Percentiles rank a stretch among this genome's conserved stretches.
Conservation (phyloP, 2,888 invertebrate genomes). For the Boloria selene region DNA sequence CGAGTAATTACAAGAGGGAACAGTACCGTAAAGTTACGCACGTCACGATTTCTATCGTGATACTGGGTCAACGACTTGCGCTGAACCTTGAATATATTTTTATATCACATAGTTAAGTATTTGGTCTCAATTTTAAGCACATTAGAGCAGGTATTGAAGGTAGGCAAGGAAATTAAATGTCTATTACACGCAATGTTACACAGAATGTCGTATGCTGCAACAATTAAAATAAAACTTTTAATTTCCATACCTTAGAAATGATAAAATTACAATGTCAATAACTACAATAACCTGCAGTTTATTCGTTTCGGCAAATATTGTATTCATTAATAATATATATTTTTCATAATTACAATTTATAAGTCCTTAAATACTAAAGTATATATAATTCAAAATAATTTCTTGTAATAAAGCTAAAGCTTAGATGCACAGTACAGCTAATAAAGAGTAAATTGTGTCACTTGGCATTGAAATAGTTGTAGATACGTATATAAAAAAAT, state of each 20-base stretch:
- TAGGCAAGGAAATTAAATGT: conserved; percentile 9
- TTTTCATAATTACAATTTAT: too few species aligned
- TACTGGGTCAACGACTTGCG: conserved; percentile 61
- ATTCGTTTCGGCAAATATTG: too few species aligned
- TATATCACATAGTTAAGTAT: conserved; percentile 50
- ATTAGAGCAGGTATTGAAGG: conserved; percentile 18
- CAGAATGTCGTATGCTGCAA: conserved; percentile 10
- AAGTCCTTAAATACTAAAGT: too few species aligned
- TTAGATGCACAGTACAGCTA: background rate
- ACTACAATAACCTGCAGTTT: too few species aligned
- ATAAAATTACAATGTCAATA: too few species aligned
- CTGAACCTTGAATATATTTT: conserved; percentile 46
- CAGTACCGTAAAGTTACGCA: conserved; percentile 50
- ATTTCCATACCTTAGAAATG: too few species aligned
- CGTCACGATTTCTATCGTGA: conserved; percentile 57
- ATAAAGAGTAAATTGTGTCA: conserved; percentile 13
- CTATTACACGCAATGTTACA: background rate
- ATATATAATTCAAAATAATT: too few species aligned
- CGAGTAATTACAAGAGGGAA: conserved; percentile 40
- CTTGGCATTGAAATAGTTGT: conserved; percentile 12
- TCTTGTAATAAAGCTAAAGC: too few species aligned
- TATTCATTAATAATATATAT: too few species aligned
- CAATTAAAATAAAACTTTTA: background rate
- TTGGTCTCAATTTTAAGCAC: conserved; percentile 29
- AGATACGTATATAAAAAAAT: background rate